These are phyloP conservation scores for Drosophila truncata DNA, from an alignment of 1,140 invertebrate species.

Conservation along the genomic window DNA sequence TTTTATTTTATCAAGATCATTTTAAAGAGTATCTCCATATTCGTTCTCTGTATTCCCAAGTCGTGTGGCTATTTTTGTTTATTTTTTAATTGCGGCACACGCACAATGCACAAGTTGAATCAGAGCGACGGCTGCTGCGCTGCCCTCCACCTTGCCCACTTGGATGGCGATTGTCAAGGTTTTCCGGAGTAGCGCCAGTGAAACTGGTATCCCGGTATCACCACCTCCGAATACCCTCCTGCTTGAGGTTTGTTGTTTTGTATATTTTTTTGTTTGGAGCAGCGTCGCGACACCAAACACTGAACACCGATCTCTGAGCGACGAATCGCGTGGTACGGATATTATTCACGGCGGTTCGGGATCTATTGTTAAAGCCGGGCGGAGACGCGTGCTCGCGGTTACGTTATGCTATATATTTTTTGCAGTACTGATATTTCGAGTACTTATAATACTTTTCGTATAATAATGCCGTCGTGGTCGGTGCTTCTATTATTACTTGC, in stretches of 20 bases:
- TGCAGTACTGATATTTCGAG: slow-evolving; percentile 19
- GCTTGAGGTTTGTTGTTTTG: slow-evolving; percentile 3
- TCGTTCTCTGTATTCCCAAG: neutral
- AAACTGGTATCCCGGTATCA: slow-evolving; percentile 21
- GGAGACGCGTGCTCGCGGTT: slow-evolving; percentile 61
- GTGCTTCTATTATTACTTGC: slow-evolving; percentile 30
- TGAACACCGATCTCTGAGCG: slow-evolving; percentile 35
- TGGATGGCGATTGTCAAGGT: slow-evolving; percentile 70
- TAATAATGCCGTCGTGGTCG: slow-evolving; percentile 17
- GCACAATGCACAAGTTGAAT: slow-evolving; percentile 51
- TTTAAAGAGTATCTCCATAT: neutral
- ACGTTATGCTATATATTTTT: slow-evolving; percentile 33
- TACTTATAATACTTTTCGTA: slow-evolving; percentile 41
- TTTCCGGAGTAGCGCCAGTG: slow-evolving; percentile 31
- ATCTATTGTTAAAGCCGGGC: slow-evolving; percentile 68
- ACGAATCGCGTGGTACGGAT: slow-evolving; percentile 55
- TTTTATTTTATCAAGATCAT: neutral
- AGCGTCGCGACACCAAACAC: slow-evolving; percentile 7
- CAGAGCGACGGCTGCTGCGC: slow-evolving; percentile 38
- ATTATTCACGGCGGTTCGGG: slow-evolving; percentile 49
- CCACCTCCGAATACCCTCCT: slow-evolving; percentile 8
- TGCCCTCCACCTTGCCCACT: slow-evolving; percentile 70
- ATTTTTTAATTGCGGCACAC: slow-evolving; percentile 66
- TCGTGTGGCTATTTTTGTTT: slow-evolving; percentile 28
- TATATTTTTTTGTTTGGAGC: slow-evolving; percentile 42